These are phyloP conservation scores for Pseudeuparius sepicola DNA, from an alignment of 2,888 invertebrate species.

Conservation along the genomic window DNA sequence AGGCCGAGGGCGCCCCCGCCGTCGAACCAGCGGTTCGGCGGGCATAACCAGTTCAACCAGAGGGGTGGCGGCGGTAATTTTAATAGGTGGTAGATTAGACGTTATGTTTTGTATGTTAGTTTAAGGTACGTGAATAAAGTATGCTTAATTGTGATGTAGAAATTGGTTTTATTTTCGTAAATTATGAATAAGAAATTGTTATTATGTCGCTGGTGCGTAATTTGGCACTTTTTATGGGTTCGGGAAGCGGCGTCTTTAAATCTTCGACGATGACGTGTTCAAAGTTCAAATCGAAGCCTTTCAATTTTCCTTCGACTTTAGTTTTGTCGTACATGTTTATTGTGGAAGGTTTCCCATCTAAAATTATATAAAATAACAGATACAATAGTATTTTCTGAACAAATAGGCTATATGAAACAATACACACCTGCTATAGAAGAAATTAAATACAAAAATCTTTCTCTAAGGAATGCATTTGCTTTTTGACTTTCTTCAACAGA, in stretches of 20 bases:
- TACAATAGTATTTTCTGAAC: too few relatives aligned
- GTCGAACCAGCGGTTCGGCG: not conserved
- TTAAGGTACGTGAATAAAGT: not conserved
- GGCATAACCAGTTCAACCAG: not conserved
- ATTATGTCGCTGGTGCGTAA: constrained; percentile 33
- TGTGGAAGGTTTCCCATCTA: constrained; percentile 27
- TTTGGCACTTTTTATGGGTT: constrained; percentile 25
- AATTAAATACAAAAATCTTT: constrained; percentile 32
- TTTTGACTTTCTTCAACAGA: constrained; percentile 23
- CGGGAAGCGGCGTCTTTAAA: constrained; percentile 29
- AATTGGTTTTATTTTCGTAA: too few relatives aligned
- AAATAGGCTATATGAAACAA: too few relatives aligned
- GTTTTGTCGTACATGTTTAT: constrained; percentile 32
- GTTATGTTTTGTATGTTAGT: not conserved
- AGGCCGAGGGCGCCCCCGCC: not conserved
- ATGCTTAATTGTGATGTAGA: not conserved
- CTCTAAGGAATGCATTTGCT: constrained; percentile 31
- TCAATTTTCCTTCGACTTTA: constrained; percentile 28
- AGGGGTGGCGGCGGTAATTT: constrained; percentile 1
- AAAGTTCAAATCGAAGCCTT: constrained; percentile 32
- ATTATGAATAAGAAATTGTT: too few relatives aligned
- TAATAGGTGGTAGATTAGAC: constrained; percentile 3
- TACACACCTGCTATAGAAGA: constrained; percentile 31
- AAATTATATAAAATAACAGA: too few relatives aligned
- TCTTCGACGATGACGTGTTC: constrained; percentile 34